Evolutionary conservation across 2,888 invertebrate genomes (phyloP).

Genomic region (Chymomyza caudatula): DNA sequence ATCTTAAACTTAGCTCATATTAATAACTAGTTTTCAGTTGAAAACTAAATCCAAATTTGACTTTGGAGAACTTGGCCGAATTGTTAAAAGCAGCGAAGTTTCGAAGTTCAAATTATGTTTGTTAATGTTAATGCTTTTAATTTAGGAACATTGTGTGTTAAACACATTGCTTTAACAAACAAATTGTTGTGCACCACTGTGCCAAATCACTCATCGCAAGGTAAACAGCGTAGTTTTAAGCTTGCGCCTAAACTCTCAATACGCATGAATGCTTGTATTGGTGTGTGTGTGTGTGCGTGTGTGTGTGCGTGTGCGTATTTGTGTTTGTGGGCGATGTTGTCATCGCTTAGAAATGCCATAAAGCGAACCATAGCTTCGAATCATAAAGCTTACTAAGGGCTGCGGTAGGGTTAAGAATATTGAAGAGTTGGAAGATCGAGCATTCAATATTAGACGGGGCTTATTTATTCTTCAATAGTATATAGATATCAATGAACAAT

Average conservation of each 20-base stretch:
- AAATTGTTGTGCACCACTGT: conserved; percentile 1
- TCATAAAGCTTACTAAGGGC: no score
- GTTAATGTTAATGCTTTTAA: no score
- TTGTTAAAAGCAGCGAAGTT: no score
- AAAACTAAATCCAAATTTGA: no score
- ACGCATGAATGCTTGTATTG: not conserved
- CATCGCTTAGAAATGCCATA: conserved; percentile 51
- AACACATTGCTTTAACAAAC: not conserved
- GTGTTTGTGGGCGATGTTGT: conserved; percentile 48
- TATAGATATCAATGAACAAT: not conserved
- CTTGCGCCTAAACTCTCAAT: conserved; percentile 6
- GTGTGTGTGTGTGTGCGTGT: conserved; percentile 18
- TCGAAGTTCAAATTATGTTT: no score
- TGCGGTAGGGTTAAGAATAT: not conserved
- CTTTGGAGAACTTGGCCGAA: no score
- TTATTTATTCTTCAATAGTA: not conserved
- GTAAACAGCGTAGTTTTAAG: conserved; percentile 28
- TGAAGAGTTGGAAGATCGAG: not conserved
- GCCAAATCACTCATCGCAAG: conserved; percentile 27
- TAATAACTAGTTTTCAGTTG: no score
- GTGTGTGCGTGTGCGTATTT: conserved; percentile 9
- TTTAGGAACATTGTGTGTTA: no score
- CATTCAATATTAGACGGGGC: not conserved
- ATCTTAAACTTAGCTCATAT: no score
- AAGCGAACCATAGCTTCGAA: not conserved